A percentile compares a stretch with the other conserved stretches of the same genome.
These are phyloP conservation scores for Galaxea fascicularis DNA, from an alignment of 92 coral and sea anemone genomes.

Conservation along the genomic window DNA sequence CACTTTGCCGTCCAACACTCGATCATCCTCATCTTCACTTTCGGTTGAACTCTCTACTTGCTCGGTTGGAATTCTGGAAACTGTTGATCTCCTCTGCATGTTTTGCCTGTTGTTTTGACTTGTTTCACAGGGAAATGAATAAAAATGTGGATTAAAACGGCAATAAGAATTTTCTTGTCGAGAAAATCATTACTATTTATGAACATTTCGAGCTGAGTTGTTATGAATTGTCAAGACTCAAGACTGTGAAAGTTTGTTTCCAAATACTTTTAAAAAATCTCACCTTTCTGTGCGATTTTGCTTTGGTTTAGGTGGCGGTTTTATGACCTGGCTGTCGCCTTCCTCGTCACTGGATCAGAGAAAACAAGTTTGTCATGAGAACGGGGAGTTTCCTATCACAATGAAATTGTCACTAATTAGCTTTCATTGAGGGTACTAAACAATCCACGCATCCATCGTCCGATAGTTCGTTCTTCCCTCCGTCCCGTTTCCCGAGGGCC, in stretches of 20 bases:
- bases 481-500: too few relatives aligned
- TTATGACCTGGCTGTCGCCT: slow-evolving; percentile 22
- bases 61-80: slow-evolving; percentile 62
- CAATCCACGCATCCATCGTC: too few relatives aligned
- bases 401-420: background rate
- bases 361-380: background rate
- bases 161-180: too few relatives aligned
- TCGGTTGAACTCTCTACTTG: slow-evolving; percentile 93
- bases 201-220: too few relatives aligned
- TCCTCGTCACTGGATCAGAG: slow-evolving; percentile 46
- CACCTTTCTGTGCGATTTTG: slow-evolving; percentile 57
- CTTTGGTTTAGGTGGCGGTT: slow-evolving; percentile 34
- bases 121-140: background rate
- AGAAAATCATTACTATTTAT: too few relatives aligned
- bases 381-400: background rate
- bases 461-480: too few relatives aligned
- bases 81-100: slow-evolving; percentile 58
- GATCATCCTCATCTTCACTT: slow-evolving; percentile 96
- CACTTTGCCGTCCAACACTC: slow-evolving; percentile 90
- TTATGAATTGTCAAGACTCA: too few relatives aligned
- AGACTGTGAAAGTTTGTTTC: too few relatives aligned
- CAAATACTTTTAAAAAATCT: background rate
- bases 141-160: too few relatives aligned
- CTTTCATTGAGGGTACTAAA: background rate
- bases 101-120: slow-evolving; percentile 26